Evolutionary conservation across 1,140 invertebrate genomes (phyloP).

Genomic region (Drosophila burlai): DNA sequence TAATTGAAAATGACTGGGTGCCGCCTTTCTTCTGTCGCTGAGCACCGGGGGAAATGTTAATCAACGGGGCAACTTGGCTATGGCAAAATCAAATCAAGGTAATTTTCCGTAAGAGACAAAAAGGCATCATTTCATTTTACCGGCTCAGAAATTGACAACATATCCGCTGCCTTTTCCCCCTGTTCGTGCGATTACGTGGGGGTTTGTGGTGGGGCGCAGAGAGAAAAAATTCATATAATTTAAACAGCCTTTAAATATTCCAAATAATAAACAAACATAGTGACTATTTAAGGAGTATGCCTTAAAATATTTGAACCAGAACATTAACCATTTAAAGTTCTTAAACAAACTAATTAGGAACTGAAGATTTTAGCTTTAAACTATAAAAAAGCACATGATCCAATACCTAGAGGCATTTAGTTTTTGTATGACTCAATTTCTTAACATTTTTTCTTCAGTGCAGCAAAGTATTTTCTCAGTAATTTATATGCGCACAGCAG

Average conservation of each 20-base stretch:
- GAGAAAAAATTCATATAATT: background rate
- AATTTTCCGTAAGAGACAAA: conserved; percentile 83
- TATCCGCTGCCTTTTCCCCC: conserved; percentile 17
- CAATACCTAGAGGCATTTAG: too few species aligned
- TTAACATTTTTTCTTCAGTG: background rate
- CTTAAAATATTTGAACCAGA: background rate
- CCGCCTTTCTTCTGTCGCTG: conserved; percentile 22
- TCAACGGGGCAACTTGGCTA: conserved; percentile 51
- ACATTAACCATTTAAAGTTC: background rate
- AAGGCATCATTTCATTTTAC: conserved; percentile 75
- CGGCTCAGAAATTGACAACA: conserved; percentile 41
- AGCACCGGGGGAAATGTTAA: conserved; percentile 40
- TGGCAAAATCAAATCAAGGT: conserved; percentile 78
- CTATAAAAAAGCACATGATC: too few species aligned
- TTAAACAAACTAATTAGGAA: background rate
- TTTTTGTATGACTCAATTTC: too few species aligned
- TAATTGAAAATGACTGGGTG: conserved; percentile 76
- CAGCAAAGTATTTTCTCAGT: conserved; percentile 39
- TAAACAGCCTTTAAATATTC: too few species aligned
- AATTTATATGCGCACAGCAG: conserved; percentile 61
- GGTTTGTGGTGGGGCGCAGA: background rate
- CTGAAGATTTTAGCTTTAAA: background rate
- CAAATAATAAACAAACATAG: too few species aligned
- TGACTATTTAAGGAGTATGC: accelerated
- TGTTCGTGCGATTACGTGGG: conserved; percentile 1